Base-by-base conservation (phyloP, 2,888 invertebrate species). In the Drosophila putrida region DNA sequence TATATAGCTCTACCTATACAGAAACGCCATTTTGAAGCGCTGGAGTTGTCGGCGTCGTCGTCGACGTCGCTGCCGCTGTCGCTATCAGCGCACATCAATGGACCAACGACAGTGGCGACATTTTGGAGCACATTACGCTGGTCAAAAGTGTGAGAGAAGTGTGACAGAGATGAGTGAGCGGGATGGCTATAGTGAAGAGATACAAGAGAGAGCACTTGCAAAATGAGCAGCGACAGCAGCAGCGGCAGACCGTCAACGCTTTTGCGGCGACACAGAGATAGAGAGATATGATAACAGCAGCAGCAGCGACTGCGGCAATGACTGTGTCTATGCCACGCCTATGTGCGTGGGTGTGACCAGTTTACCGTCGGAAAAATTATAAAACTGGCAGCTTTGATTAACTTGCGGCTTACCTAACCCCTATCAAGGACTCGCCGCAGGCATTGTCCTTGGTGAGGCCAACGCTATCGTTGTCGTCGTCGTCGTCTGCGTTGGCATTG, bases 21-120 rank as follows among this genome's bases (percentile, higher is more conserved):
- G 53, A 63, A 68, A 65, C 84, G 89, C 84, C 87, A 83, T 83
- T 83, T 83, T 83, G 82, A 66, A 59, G 47, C 59, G 31, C 49
- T 58, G 68, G 20, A 20, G 20, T 20, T 20, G 20, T 3, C 35
- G 50, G 63, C 31, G 4, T 15, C 51, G 0, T 2, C 20, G 28
- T 11, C 20, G 31, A 6, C 15, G 47, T 31, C 54, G 41, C 53
- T 53, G 69, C 51, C 15, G 27, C 27, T 25, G 71, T 59, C 61
- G 67, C 85, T 83, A 83, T 83, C 88, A 88, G 88, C 88, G 83
- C 83, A 83, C 87, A 83, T 83, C 88, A 84, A 87, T 85, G 85
- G 85, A 85, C 89, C 89, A 85, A 82, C 88, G 78, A 85, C 78
- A 78, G 83, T 80, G 88, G 83, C 83, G 83, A 89, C 89, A 87